phyloP scores from a whole-genome alignment of 92 coral and sea anemone genomes.

The Zoanthus sansibaricus region DNA sequence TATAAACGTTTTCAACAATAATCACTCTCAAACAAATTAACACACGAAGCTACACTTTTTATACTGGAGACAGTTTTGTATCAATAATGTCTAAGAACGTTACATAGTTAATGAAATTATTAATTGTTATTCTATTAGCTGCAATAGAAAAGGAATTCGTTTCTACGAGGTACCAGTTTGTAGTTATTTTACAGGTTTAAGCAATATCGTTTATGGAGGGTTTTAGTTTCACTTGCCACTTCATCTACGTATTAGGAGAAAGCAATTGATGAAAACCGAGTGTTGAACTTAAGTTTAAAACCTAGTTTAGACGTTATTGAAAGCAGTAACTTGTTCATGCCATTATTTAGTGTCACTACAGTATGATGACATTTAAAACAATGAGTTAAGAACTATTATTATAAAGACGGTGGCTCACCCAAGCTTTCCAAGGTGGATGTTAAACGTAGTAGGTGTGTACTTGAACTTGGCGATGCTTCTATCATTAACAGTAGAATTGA shows the following conservation, averaged over 20 bases:
- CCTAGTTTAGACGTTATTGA: not conserved
- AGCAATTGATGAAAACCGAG: not conserved
- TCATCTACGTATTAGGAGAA: not conserved
- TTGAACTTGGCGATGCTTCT: conserved; percentile 56
- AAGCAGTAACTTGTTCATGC: not conserved
- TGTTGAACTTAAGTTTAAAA: not conserved
- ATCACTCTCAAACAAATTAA: no score
- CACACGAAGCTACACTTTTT: no score
- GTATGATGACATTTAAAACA: not conserved
- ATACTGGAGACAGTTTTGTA: no score
- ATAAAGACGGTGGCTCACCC: conserved; percentile 46
- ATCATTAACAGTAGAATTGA: conserved; percentile 38
- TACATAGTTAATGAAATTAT: no score
- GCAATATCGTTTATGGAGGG: no score
- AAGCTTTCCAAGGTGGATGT: conserved; percentile 49
- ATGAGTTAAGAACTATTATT: conserved; percentile 27
- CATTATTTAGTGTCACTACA: not conserved
- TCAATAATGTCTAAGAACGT: no score
- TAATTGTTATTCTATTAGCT: no score
- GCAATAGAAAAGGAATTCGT: no score
- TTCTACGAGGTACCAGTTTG: no score
- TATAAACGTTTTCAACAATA: no score
- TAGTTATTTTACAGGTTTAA: no score
- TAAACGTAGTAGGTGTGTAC: conserved; percentile 50
- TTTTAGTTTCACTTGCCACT: no score